Base-by-base conservation (phyloP, 1,140 invertebrate species). In the Lasioglossum albipes region DNA sequence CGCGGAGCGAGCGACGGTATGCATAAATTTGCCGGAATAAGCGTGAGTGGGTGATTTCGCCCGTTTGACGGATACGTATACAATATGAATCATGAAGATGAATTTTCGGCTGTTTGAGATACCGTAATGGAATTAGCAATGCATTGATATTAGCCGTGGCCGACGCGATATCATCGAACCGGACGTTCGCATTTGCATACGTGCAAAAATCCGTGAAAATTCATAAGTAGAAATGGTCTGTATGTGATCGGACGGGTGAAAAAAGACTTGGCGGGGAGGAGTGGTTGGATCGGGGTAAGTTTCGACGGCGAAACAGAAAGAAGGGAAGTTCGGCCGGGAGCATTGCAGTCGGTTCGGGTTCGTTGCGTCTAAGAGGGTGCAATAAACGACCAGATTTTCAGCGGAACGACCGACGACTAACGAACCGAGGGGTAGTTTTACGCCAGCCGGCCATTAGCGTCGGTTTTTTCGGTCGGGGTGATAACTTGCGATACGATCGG, bases 301-400 rank as follows among this genome's bases (percentile, higher is more conserved):
- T 85, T 85, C 84, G 79, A 79, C 75, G 75, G 84, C 75, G 72
- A 83, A 79, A 85, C 82, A 83, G 83, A 86, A 83, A 74, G 66
- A 77, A 79, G 85, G 77, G 69, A 86, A 83, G 49, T n/a, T 85
- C 81, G 64, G 12, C 54, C 10, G 22, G 42, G 64, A 64, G 69
- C 81, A 57, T 72, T 76, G 85, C 75, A 82, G 75, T 41, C 57
- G 52, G 84, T 86, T 86, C 81, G 61, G 81, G 85, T 80, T 86
- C 84, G 85, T 86, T 86, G 85, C 76, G 67, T 86, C 85, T 83
- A 86, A 86, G 85, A 80, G 85, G 84, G 81, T 83, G 85, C 85
- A 86, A 86, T 86, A 86, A 86, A 86, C 84, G 85, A 75, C 72
- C 84, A 86, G 85, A 86, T 86, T 86, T 86, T 86, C 85, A 76